A percentile compares a stretch with the other conserved stretches of the same genome.
These are phyloP conservation scores for Pollenia griseotomentosa DNA, from an alignment of 2,888 invertebrate genomes.

Conservation along the genomic window DNA sequence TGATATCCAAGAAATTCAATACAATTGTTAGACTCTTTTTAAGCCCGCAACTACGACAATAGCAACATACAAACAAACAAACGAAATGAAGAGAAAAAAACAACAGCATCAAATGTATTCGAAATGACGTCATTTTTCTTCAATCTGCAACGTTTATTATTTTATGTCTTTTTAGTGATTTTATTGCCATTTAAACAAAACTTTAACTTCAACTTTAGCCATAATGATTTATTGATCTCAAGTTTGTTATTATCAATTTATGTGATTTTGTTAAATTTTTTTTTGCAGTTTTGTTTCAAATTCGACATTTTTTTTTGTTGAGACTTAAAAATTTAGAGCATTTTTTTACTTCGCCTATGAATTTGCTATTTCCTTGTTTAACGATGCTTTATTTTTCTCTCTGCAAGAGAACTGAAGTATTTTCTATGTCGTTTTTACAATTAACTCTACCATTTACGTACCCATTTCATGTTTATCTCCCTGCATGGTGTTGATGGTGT, in stretches of 20 bases:
- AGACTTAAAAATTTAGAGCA: conserved; percentile 35
- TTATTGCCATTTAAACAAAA: conserved; percentile 40
- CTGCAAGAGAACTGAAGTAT: not conserved
- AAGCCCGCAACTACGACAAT: conserved; percentile 30
- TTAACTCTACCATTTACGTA: conserved; percentile 25
- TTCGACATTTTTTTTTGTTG: conserved; percentile 21
- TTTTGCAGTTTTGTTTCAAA: not conserved
- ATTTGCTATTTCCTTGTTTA: conserved; percentile 41
- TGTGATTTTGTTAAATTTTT: conserved; percentile 31
- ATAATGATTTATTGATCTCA: conserved; percentile 66
- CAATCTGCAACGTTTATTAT: conserved; percentile 36
- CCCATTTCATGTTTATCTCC: conserved; percentile 10
- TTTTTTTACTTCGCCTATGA: not conserved
- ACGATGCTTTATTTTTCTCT: conserved; percentile 11
- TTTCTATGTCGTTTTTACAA: not conserved
- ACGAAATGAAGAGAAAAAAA: not conserved
- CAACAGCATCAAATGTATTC: conserved; percentile 40
- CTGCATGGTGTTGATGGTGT: conserved; percentile 8
- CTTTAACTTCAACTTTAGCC: conserved; percentile 31
- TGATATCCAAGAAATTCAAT: conserved; percentile 71
- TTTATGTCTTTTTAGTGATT: conserved; percentile 46
- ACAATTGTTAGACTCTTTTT: conserved; percentile 59
- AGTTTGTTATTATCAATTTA: conserved; percentile 50
- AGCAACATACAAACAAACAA: not conserved
- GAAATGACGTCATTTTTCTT: conserved; percentile 61